Base-by-base conservation (phyloP, 2,888 invertebrate genomes). In the Coleophora deauratella region DNA sequence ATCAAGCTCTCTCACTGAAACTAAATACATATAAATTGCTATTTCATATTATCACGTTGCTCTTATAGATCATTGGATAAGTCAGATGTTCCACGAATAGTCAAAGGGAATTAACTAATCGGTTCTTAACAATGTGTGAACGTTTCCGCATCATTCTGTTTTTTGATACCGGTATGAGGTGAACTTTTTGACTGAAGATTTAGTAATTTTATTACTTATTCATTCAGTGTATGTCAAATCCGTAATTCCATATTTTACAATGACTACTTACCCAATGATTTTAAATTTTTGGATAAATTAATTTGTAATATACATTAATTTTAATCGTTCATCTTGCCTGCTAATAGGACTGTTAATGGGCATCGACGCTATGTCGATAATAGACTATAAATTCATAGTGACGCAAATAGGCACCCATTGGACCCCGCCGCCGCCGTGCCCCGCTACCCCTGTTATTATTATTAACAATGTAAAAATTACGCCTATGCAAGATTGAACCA, bases 51-150 rank as follows among this genome's bases (percentile, higher is more conserved):
- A 67, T 69, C 71, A 72, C 71, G 71, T 68, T 61, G 57, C 54
- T 54, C 54, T 57, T 61, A 76, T 78, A 79, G 78, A 78, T 77
- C 72, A 71, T 51, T 43, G 55, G 64, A 55, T 68, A 62, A 67
- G 76, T 69, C 71, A 72, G 69, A 66, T 43, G 64, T 75, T 79
- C 79, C 66, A 70, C 60, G 72, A 79, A 81, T 76, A 80, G 66
- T 65, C 62, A 65, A 67, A 66, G 59, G 62, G 67, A 68, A n/a
- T 33, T 33, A 72, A 73, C 75, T 72, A 68, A 72, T 68, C 50
- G 59, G 62, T 65, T 72, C 57, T 63, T 62, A 61, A 64, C 62
- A 54, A 53, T 59, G 50, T 55, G 49, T 39, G 50, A 61, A 58
- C 59, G 55, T 68, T 75, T 77, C 77, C 77, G 73, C 64, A 59